phyloP scores from a whole-genome alignment of 2,113 vertebrate genomes.

The Paramisgurnus dabryanus region DNA sequence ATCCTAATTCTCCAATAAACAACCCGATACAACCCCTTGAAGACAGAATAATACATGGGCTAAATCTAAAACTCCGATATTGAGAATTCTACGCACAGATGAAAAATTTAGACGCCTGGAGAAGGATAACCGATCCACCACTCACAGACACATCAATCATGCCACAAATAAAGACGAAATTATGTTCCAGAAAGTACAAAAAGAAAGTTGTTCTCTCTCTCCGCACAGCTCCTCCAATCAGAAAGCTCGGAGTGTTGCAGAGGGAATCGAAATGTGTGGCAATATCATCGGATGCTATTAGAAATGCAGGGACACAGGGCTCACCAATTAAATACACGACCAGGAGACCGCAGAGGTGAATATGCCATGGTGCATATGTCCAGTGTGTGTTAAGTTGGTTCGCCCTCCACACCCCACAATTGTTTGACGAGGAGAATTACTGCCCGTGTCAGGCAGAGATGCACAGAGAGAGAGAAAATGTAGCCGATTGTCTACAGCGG shows the following conservation, averaged over 20 bases:
- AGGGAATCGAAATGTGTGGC: not conserved
- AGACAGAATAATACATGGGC: conserved; percentile 7
- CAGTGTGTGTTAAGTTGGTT: not conserved
- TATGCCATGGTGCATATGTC: not conserved
- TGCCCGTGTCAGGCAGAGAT: not conserved
- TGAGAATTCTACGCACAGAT: not conserved
- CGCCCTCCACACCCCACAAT: not conserved
- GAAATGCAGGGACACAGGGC: not conserved
- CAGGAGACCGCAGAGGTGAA: conserved; percentile 32
- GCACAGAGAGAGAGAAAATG: not conserved
- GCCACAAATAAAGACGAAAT: conserved; percentile 20
- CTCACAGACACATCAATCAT: conserved; percentile 37
- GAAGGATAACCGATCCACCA: conserved; percentile 23
- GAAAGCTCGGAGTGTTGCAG: not conserved
- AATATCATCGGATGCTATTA: not conserved
- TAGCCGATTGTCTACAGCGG: conserved; percentile 34
- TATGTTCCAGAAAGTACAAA: not conserved
- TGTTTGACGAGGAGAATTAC: conserved; percentile 44
- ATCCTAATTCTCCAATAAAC: conserved; percentile 33
- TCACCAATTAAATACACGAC: conserved; percentile 44
- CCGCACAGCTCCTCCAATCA: not conserved
- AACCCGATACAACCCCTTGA: conserved; percentile 22
- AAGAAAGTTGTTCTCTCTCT: conserved; percentile 6
- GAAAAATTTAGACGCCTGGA: conserved; percentile 19
- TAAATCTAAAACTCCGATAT: conserved; percentile 14